These are phyloP conservation scores for Cyanoliseus patagonus DNA, from an alignment of 2,113 vertebrate genomes.

Conservation along the genomic window DNA sequence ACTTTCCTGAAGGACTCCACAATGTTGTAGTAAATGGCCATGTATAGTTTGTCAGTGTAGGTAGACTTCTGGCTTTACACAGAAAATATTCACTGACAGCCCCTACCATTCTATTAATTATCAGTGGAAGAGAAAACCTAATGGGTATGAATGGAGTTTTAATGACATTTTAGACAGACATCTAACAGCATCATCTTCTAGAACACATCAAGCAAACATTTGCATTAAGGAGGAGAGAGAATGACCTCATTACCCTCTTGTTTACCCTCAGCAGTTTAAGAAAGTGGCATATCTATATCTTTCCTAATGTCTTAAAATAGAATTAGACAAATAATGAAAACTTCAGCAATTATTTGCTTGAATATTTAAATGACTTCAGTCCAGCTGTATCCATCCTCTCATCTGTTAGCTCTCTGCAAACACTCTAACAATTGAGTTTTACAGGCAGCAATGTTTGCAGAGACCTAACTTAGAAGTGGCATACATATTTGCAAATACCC, in stretches of 20 bases:
- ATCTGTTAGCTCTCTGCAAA: constrained; percentile 44
- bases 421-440: constrained; percentile 39
- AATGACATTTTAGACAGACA: neutral
- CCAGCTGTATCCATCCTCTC: neutral
- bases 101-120: neutral
- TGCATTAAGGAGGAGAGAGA: neutral
- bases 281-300: neutral
- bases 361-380: neutral
- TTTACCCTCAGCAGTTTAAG: neutral
- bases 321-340: neutral
- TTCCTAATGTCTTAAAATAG: neutral
- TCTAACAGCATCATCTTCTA: neutral
- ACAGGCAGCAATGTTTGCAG: constrained; percentile 40
- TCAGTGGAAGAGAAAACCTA: neutral
- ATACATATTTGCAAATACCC: constrained; percentile 43
- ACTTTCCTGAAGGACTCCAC: neutral
- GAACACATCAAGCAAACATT: neutral
- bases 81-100: neutral
- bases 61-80: neutral
- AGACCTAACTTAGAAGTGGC: constrained; percentile 58
- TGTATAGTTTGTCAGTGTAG: neutral
- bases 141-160: neutral
- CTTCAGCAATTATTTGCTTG: neutral
- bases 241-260: neutral
- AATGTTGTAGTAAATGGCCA: neutral